phyloP scores from a whole-genome alignment of 2,888 invertebrate species.

The Hydropsyche betteni region DNA sequence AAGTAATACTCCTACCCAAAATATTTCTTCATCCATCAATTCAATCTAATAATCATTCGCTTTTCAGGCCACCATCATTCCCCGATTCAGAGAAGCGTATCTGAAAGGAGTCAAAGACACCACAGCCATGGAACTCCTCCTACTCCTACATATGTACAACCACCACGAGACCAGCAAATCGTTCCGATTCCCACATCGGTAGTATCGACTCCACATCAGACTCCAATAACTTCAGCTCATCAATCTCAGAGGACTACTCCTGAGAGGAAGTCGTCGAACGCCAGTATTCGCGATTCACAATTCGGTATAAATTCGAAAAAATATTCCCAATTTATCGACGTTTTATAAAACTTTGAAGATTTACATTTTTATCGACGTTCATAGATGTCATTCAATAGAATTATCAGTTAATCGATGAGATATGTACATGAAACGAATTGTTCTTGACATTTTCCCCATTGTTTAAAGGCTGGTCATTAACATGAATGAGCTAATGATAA shows the following conservation, averaged over 20 bases:
- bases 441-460: too few relatives aligned
- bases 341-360: too few relatives aligned
- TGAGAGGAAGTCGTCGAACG: constrained; percentile 64
- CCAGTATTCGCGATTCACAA: constrained; percentile 57
- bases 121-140: constrained; percentile 57
- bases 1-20: constrained; percentile 34
- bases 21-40: not conserved
- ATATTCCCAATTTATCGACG: too few relatives aligned
- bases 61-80: constrained; percentile 60
- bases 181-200: constrained; percentile 29
- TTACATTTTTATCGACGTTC: too few relatives aligned
- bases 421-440: too few relatives aligned
- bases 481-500: too few relatives aligned
- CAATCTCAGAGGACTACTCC: constrained; percentile 55
- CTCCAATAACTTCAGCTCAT: constrained; percentile 27
- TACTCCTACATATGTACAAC: constrained; percentile 46
- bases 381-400: too few relatives aligned
- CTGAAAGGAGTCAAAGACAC: constrained; percentile 71
- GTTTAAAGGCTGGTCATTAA: too few relatives aligned
- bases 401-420: too few relatives aligned
- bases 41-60: not conserved
- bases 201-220: constrained; percentile 25
- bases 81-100: constrained; percentile 72
- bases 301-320: not conserved
- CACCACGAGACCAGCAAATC: constrained; percentile 35